A percentile compares a stretch with the other conserved stretches of the same genome.
These are phyloP conservation scores for Acronicta leporina DNA, from an alignment of 2,888 invertebrate species.

Conservation along the genomic window DNA sequence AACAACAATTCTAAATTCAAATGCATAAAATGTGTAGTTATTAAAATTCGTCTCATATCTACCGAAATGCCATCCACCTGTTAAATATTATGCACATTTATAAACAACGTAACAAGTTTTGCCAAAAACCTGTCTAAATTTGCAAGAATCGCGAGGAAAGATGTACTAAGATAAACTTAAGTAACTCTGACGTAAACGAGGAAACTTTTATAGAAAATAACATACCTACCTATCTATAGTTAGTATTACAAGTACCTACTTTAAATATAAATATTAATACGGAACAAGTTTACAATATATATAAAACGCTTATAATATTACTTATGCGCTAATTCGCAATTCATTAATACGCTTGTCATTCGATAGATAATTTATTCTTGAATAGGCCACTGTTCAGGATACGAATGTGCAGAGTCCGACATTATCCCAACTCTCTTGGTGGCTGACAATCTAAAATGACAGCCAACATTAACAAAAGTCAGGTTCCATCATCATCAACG, in stretches of 20 bases:
- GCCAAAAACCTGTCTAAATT: slow-evolving; percentile 1
- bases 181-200: slow-evolving; percentile 1
- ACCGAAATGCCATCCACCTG: too few relatives aligned
- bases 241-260: not conserved
- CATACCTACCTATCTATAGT: too few relatives aligned
- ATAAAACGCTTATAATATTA: not conserved
- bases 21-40: too few relatives aligned
- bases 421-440: too few relatives aligned
- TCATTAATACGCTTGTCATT: not conserved
- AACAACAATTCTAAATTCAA: too few relatives aligned
- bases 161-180: not conserved
- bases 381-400: too few relatives aligned
- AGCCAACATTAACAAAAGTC: too few relatives aligned
- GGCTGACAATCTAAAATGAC: too few relatives aligned
- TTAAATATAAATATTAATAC: slow-evolving; percentile 2
- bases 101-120: slow-evolving; percentile 2
- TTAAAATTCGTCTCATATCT: too few relatives aligned
- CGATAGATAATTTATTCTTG: not conserved
- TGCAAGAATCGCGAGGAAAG: not conserved
- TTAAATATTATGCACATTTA: not conserved
- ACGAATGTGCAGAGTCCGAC: too few relatives aligned
- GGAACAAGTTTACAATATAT: not conserved
- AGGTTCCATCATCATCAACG: too few relatives aligned
- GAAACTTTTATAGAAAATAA: slow-evolving; percentile 6
- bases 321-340: too few relatives aligned